Evolutionary conservation across 2,797 vertebrate species (phyloP).

Genomic region (Novumbra hubbsi): DNA sequence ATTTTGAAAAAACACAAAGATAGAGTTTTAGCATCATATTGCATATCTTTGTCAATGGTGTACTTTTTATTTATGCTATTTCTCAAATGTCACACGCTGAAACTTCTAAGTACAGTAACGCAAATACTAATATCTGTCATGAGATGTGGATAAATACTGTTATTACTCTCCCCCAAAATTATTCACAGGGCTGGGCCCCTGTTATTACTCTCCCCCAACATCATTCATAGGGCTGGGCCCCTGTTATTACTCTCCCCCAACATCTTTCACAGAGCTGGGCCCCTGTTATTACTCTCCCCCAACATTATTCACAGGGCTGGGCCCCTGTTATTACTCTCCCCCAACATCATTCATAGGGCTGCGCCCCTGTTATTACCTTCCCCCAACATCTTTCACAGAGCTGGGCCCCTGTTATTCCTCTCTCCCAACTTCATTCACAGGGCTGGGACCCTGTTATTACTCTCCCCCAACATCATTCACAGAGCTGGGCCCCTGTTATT

Average conservation of each 20-base stretch:
- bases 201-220: slow-evolving; percentile 41
- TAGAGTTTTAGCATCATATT: background rate
- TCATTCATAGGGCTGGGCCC: slow-evolving; percentile 41
- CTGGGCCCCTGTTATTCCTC: slow-evolving; percentile 44
- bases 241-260: slow-evolving; percentile 46
- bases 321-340: slow-evolving; percentile 48
- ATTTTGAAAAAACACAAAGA: background rate
- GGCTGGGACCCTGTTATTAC: slow-evolving; percentile 43
- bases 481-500: slow-evolving; percentile 42
- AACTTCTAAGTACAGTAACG: background rate
- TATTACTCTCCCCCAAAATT: slow-evolving; percentile 49
- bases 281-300: slow-evolving; percentile 47
- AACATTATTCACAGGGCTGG: slow-evolving; percentile 43
- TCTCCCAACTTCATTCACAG: slow-evolving; percentile 47
- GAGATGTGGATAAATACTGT: slow-evolving; percentile 49
- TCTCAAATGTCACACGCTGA: background rate
- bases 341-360: slow-evolving; percentile 45
- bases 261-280: slow-evolving; percentile 44
- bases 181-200: slow-evolving; percentile 26
- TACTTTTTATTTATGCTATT: background rate
- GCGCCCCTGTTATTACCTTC: slow-evolving; percentile 45
- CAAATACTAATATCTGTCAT: slow-evolving; percentile 44
- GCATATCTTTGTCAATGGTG: background rate
- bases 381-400: slow-evolving; percentile 47
- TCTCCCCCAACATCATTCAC: slow-evolving; percentile 48